Evolutionary conservation across 2,113 vertebrate genomes (phyloP).

Genomic region (Myotis davidii): DNA sequence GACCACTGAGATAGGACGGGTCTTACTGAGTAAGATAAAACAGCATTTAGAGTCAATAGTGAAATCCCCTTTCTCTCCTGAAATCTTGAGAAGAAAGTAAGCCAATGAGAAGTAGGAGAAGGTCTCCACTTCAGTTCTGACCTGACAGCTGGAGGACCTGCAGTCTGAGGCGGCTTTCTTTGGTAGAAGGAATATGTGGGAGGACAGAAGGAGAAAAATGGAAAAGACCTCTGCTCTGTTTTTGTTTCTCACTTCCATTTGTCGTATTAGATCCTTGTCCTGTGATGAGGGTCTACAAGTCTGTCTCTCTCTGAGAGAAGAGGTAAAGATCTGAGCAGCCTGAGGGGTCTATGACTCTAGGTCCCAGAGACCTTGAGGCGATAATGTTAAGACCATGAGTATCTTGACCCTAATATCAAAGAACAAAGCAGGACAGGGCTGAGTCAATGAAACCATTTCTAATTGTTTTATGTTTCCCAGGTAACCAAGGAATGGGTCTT

Average conservation of each 20-base stretch:
- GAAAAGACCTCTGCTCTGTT: not conserved
- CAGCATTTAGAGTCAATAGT: not conserved
- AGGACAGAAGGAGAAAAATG: not conserved
- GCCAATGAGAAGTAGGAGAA: not conserved
- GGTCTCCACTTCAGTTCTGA: not conserved
- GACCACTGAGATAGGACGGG: too few species aligned
- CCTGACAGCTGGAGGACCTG: not conserved
- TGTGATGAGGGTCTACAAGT: not conserved
- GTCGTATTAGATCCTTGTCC: not conserved
- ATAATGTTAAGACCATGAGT: not conserved
- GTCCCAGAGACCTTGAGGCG: accelerated
- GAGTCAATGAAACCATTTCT: not conserved
- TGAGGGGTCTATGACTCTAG: not conserved
- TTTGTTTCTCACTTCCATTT: not conserved
- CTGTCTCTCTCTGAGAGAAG: not conserved
- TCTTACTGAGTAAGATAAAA: not conserved
- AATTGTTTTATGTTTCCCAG: not conserved
- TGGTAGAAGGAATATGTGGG: not conserved
- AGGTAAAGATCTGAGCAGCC: not conserved
- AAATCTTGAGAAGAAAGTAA: not conserved
- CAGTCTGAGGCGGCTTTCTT: not conserved
- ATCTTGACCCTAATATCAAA: not conserved
- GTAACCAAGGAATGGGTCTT: not conserved
- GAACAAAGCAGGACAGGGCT: not conserved
- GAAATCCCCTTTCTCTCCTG: not conserved